Percentiles rank a stretch among this genome's conserved stretches.
Evolutionary conservation across 2,113 vertebrate species (phyloP).

Genomic region (Ibidorhyncha struthersii): DNA sequence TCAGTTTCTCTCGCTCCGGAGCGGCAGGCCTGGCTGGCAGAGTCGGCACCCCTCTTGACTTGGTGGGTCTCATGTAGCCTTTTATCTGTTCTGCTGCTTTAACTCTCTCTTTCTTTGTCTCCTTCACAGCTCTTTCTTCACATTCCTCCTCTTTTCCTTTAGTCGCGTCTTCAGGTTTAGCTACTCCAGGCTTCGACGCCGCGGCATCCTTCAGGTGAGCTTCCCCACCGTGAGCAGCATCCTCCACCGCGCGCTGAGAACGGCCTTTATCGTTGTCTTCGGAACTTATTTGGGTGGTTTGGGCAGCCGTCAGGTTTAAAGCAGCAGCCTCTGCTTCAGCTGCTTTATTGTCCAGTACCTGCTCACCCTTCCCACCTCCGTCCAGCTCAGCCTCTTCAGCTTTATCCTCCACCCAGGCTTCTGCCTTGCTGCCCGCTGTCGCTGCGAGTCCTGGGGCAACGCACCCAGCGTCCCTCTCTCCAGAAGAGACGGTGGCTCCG

Average conservation of each 20-base stretch:
- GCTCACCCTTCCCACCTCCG: not conserved
- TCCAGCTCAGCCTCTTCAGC: not conserved
- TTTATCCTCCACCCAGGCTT: not conserved
- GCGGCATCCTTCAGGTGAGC: not conserved
- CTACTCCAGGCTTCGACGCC: fast-evolving
- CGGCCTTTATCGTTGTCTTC: not conserved
- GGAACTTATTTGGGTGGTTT: not conserved
- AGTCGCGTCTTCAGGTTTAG: not conserved
- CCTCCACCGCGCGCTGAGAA: not conserved
- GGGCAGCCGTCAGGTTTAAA: not conserved
- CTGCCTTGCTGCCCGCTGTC: not conserved
- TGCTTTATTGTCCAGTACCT: not conserved
- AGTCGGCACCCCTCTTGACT: conserved; percentile 58
- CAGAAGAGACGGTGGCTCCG: not conserved
- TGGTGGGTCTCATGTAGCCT: conserved; percentile 82
- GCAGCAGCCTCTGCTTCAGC: not conserved
- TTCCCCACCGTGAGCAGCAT: not conserved
- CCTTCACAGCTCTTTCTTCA: not conserved
- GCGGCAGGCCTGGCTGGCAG: not conserved
- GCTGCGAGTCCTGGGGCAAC: not conserved
- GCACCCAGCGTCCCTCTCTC: not conserved
- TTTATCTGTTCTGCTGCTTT: conserved; percentile 60
- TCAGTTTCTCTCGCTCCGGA: conserved; percentile 7
- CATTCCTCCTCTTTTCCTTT: not conserved
- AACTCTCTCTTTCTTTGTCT: conserved; percentile 16